These are phyloP conservation scores for Sinonovacula constricta DNA, from an alignment of 1,140 invertebrate genomes.

Conservation along the genomic window DNA sequence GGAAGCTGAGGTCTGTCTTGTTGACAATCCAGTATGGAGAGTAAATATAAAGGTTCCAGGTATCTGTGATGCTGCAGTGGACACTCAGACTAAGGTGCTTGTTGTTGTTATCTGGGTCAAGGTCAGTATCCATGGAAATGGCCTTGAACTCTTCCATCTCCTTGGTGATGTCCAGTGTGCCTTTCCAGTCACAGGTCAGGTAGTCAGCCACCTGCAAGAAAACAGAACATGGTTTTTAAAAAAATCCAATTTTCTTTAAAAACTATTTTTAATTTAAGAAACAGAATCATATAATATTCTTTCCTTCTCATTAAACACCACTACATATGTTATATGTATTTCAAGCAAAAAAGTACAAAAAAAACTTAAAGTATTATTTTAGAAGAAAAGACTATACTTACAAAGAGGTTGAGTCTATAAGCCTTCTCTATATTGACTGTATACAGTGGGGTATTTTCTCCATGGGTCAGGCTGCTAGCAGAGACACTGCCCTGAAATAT, in stretches of 20 bases:
- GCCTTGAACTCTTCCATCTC: constrained; percentile 85
- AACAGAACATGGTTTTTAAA: no score
- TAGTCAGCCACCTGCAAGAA: constrained; percentile 82
- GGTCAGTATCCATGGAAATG: constrained; percentile 82
- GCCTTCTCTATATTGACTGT: constrained; percentile 81
- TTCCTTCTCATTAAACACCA: no score
- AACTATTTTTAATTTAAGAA: no score
- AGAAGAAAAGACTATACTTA: no score
- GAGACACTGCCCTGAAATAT: constrained; percentile 64
- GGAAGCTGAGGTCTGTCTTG: constrained; percentile 78
- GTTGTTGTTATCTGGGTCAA: constrained; percentile 82
- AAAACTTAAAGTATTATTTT: no score
- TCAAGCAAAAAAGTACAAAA: no score
- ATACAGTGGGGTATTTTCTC: constrained; percentile 85
- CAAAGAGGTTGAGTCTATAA: constrained; percentile 80
- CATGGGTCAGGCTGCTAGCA: constrained; percentile 77
- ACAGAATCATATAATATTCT: no score
- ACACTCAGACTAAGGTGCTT: constrained; percentile 85
- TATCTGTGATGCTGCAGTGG: constrained; percentile 74
- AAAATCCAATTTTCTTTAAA: no score
- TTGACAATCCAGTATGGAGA: constrained; percentile 77
- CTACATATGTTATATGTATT: no score
- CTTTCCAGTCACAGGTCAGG: constrained; percentile 85
- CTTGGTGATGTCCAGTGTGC: constrained; percentile 84
- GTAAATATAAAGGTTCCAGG: constrained; percentile 82